Percentiles rank a stretch among this genome's conserved stretches.
Evolutionary conservation across 2,797 vertebrate species (phyloP).

Genomic region (Brotula barbata): DNA sequence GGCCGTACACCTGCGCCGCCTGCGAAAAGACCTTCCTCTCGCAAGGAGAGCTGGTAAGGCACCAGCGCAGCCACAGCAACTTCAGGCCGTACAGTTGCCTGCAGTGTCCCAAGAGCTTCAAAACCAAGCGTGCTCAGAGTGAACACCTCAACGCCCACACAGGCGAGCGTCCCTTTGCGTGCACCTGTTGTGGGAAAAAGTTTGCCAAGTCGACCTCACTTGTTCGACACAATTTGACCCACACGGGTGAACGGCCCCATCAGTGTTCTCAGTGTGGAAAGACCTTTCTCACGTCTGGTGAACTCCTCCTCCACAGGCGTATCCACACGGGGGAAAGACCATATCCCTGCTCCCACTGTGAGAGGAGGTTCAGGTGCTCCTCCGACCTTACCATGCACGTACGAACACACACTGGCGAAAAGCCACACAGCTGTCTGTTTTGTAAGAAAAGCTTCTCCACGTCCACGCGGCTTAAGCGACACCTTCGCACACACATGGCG

Average conservation of each 20-base stretch:
- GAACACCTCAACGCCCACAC: constrained; percentile 69
- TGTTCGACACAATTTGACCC: constrained; percentile 65
- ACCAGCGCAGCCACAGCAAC: constrained; percentile 69
- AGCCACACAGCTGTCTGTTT: constrained; percentile 59
- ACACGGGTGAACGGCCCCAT: constrained; percentile 72
- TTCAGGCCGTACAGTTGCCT: constrained; percentile 59
- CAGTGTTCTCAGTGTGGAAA: constrained; percentile 67
- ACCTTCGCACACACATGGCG: constrained; percentile 56
- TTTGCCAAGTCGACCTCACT: constrained; percentile 70
- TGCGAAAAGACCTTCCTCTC: constrained; percentile 72
- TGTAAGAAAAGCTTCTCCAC: constrained; percentile 66
- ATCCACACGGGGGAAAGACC: constrained; percentile 70
- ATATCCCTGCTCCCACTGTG: constrained; percentile 66
- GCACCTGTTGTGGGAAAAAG: constrained; percentile 53
- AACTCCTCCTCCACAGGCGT: constrained; percentile 69
- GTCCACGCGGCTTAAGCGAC: constrained; percentile 62
- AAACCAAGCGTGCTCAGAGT: constrained; percentile 61
- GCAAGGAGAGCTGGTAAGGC: constrained; percentile 65
- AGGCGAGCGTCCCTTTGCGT: constrained; percentile 51
- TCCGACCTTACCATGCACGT: constrained; percentile 68
- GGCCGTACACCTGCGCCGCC: constrained; percentile 63
- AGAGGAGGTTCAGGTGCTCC: constrained; percentile 69
- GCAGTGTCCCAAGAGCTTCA: constrained; percentile 69
- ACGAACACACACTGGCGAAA: constrained; percentile 67
- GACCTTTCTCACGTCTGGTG: constrained; percentile 68